A percentile compares a stretch with the other conserved stretches of the same genome.
These are phyloP conservation scores for Heliocidaris tuberculata DNA, from an alignment of 35 echinoderm and acorn worm genomes.

Conservation along the genomic window DNA sequence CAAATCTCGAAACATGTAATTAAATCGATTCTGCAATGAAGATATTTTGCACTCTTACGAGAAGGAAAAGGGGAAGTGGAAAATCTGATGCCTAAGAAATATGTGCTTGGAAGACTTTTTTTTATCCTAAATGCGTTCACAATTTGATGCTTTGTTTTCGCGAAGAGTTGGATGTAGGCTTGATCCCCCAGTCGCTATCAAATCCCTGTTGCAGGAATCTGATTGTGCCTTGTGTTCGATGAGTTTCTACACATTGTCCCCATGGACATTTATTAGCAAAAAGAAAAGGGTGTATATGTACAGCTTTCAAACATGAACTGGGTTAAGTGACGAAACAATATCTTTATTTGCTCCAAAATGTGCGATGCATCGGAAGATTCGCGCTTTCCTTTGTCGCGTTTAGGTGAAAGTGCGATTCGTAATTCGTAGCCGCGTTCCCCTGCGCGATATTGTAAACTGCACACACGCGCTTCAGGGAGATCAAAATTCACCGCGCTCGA, in stretches of 20 bases:
- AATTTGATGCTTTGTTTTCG: background rate
- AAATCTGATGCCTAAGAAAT: background rate
- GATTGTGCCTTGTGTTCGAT: background rate
- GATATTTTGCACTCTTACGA: background rate
- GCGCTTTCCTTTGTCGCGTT: background rate
- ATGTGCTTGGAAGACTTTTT: background rate
- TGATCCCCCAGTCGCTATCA: background rate
- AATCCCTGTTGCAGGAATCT: background rate
- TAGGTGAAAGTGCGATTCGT: constrained; percentile 9
- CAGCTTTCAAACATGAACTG: background rate
- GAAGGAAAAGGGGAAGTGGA: background rate
- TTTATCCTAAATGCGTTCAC: background rate
- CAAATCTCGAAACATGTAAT: background rate
- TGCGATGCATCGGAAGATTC: background rate
- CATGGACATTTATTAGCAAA: background rate
- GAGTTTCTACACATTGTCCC: background rate
- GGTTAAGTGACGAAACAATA: constrained; percentile 3
- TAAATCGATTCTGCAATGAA: background rate
- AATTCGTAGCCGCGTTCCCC: background rate
- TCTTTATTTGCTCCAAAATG: constrained; percentile 13
- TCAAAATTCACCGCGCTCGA: background rate
- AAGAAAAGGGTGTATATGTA: background rate
- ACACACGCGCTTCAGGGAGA: constrained; percentile 5
- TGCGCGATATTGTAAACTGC: background rate
- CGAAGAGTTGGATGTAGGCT: background rate